Evolutionary conservation across 2,113 vertebrate species (phyloP).

Genomic region (Callaeas wilsoni): DNA sequence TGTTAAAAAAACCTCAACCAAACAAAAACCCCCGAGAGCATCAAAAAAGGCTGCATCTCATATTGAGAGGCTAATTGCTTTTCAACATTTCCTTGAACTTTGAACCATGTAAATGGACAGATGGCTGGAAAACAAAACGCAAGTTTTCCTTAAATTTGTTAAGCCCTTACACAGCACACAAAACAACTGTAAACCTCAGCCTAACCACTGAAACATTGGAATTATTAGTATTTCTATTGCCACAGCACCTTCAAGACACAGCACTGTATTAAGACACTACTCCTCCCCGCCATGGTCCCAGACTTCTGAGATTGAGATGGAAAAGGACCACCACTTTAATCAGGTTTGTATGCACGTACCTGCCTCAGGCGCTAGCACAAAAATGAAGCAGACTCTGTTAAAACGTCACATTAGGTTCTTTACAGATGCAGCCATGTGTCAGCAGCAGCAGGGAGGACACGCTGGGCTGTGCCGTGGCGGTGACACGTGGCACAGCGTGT

Average conservation of each 20-base stretch:
- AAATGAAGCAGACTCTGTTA: not conserved
- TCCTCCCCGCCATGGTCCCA: not conserved
- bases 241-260: not conserved
- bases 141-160: not conserved
- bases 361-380: not conserved
- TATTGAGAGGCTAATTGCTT: not conserved
- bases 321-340: not conserved
- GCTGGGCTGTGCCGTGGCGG: not conserved
- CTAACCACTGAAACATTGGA: not conserved
- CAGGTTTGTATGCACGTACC: not conserved
- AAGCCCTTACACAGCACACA: not conserved
- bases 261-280: not conserved
- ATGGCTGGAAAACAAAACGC: not conserved
- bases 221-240: not conserved
- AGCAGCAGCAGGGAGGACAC: not conserved
- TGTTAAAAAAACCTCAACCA: not conserved
- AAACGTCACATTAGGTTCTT: rapidly evolving
- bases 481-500: not conserved
- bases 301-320: not conserved
- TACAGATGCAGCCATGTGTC: not conserved
- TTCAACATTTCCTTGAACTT: not conserved
- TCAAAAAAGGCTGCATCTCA: not conserved
- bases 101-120: not conserved
- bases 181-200: not conserved
- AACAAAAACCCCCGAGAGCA: not conserved